These are phyloP conservation scores for Philhelius pedissequus DNA, from an alignment of 2,888 invertebrate species.

Conservation along the genomic window DNA sequence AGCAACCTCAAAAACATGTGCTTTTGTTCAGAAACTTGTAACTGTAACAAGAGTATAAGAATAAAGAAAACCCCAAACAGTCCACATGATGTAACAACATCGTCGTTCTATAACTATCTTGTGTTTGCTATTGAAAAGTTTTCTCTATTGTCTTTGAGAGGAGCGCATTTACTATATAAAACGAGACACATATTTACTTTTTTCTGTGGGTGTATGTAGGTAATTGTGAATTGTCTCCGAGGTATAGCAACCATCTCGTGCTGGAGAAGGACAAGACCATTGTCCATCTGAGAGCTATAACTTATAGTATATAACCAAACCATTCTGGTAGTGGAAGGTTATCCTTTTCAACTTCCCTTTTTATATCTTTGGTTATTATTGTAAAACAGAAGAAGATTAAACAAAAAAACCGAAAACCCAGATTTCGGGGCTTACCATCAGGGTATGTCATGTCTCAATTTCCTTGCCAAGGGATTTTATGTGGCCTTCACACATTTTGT, in stretches of 20 bases:
- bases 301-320: background rate
- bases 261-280: conserved; percentile 27
- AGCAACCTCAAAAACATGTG: conserved; percentile 40
- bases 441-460: background rate
- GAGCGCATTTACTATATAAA: conserved; percentile 26
- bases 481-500: conserved; percentile 30
- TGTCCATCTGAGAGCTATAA: conserved; percentile 25
- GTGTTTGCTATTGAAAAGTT: conserved; percentile 45
- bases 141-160: conserved; percentile 54
- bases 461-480: background rate
- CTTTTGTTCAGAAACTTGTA: conserved; percentile 25
- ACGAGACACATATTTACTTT: conserved; percentile 17
- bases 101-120: conserved; percentile 20
- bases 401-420: background rate
- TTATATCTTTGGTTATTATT: conserved; percentile 17
- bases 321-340: background rate
- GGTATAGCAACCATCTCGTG: background rate
- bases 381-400: background rate
- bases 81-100: background rate
- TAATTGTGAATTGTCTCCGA: conserved; percentile 49
- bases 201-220: background rate
- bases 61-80: background rate
- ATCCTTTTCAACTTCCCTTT: conserved; percentile 39
- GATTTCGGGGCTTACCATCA: background rate
- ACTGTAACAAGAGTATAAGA: background rate